Conservation (phyloP, 2,888 invertebrate species). For the Alloplasta piceator region DNA sequence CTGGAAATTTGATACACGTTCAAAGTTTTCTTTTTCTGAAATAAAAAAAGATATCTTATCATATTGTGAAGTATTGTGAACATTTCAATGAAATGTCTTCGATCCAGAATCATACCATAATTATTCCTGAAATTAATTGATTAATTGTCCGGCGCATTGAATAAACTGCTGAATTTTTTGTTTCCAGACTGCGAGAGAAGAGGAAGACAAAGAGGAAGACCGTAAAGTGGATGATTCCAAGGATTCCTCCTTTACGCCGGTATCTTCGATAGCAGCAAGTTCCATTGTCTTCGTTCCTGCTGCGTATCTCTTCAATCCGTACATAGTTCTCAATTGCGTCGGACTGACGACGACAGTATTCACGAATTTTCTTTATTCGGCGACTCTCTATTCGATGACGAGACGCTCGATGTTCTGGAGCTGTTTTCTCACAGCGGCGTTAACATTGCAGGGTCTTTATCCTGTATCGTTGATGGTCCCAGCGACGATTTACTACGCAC, state of each 20-base stretch:
- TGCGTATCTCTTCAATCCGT: conserved; percentile 95
- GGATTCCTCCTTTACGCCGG: conserved; percentile 59
- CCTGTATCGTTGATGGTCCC: conserved; percentile 94
- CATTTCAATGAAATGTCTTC: too few species aligned
- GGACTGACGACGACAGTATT: conserved; percentile 96
- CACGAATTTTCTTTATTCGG: conserved; percentile 92
- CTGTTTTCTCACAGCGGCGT: conserved; percentile 89
- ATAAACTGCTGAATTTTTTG: background rate
- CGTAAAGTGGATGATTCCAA: conserved; percentile 49
- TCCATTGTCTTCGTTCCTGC: conserved; percentile 87
- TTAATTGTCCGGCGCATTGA: too few species aligned
- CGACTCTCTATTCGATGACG: conserved; percentile 89
- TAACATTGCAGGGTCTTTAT: conserved; percentile 93
- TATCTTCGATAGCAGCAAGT: conserved; percentile 66
- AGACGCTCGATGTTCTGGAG: conserved; percentile 87
- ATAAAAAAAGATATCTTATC: too few species aligned
- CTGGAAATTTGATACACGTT: too few species aligned
- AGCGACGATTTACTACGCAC: conserved; percentile 88
- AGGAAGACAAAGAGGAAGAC: conserved; percentile 68
- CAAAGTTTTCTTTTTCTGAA: too few species aligned
- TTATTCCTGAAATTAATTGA: too few species aligned
- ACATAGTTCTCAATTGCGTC: conserved; percentile 93
- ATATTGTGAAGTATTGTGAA: too few species aligned
- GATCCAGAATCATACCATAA: too few species aligned
- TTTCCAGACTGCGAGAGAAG: conserved; percentile 74